phyloP scores from a whole-genome alignment of 2,113 vertebrate species.

The Cyanoderma ruficeps region DNA sequence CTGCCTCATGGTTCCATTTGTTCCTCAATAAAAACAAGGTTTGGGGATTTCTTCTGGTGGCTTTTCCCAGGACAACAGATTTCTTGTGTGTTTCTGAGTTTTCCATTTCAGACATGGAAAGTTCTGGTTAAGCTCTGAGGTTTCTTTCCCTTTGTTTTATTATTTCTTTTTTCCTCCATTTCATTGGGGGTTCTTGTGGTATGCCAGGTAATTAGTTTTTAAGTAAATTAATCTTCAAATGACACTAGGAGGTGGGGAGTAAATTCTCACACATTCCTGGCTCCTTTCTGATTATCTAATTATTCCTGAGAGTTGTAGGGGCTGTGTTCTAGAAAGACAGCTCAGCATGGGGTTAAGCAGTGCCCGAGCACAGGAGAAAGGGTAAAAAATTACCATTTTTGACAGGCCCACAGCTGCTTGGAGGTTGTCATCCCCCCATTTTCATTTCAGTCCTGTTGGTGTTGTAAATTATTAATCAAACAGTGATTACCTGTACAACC shows the following conservation, averaged over 20 bases:
- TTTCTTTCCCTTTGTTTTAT: background rate
- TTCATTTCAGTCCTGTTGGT: conserved; percentile 33
- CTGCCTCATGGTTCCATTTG: background rate
- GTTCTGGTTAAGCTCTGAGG: background rate
- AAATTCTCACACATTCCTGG: conserved; percentile 13
- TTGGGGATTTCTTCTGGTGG: background rate
- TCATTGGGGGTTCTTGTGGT: background rate
- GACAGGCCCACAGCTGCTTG: background rate
- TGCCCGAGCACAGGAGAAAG: background rate
- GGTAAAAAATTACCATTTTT: background rate
- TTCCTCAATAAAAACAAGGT: background rate
- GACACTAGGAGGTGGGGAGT: conserved; percentile 16
- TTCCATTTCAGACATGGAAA: background rate
- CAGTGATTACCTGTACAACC: background rate
- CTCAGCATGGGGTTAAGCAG: conserved; percentile 6
- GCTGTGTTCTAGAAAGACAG: conserved; percentile 21
- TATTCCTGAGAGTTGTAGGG: conserved; percentile 16
- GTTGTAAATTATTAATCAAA: conserved; percentile 36
- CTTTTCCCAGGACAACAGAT: background rate
- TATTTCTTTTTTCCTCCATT: accelerated
- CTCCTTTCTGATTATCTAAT: conserved; percentile 31
- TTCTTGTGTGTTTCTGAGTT: background rate
- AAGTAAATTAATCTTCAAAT: conserved; percentile 54
- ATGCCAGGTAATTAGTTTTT: conserved; percentile 34
- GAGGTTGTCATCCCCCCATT: background rate